Percentiles rank a stretch among this genome's conserved stretches.
phyloP scores from a whole-genome alignment of 2,797 vertebrate genomes.

The Heterohyrax brucei region DNA sequence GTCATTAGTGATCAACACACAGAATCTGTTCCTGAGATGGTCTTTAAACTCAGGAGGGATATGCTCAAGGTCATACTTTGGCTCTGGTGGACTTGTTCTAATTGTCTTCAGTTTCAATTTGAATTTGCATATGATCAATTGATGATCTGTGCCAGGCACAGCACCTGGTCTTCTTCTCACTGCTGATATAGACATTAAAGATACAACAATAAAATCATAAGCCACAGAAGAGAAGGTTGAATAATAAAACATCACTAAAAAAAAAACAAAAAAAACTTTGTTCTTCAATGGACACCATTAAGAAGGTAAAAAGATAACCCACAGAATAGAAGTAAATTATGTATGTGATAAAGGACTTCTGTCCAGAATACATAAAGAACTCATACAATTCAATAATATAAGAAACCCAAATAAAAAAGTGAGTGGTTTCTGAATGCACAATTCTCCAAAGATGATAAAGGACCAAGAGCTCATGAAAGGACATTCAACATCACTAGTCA shows the following conservation, averaged over 20 bases:
- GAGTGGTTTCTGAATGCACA: neutral
- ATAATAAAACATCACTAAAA: neutral
- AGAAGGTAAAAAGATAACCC: slow-evolving; percentile 28
- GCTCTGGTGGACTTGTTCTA: no score
- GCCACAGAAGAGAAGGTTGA: neutral
- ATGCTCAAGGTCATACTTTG: no score
- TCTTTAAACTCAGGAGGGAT: no score
- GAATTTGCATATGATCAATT: no score
- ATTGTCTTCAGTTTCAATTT: no score
- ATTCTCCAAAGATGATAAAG: neutral
- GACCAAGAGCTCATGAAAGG: neutral
- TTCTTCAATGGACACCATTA: neutral
- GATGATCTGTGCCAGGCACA: no score
- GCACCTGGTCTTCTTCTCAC: no score
- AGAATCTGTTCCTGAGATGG: no score
- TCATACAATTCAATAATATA: no score
- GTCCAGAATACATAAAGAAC: neutral
- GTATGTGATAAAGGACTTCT: neutral
- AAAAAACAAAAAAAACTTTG: neutral
- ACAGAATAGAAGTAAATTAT: neutral
- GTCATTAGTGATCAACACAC: no score
- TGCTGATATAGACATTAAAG: neutral
- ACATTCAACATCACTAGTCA: neutral
- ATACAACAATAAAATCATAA: neutral
- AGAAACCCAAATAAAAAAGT: no score